Evolutionary conservation across 2,113 vertebrate genomes (phyloP), one percentile per base, ranked within the genome.

Genomic region (Limnothrissa miodon): DNA sequence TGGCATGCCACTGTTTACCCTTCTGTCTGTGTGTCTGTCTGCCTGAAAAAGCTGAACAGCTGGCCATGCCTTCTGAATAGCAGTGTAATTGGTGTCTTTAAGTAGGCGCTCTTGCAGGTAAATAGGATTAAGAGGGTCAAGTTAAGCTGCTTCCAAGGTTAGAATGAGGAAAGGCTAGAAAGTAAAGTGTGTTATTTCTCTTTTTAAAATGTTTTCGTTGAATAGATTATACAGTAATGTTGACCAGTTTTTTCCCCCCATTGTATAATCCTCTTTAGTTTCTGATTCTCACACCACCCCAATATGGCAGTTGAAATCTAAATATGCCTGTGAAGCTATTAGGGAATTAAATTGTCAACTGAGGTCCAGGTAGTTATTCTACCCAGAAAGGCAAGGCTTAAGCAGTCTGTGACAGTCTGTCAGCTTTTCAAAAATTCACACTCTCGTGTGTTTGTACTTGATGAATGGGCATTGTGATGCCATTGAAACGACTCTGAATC

Each of bases 131-230:
- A 86, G 88, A 91, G 90, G 90, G 80, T 87, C 87, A 87, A 82
- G 81, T 83, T 95, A 94, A 95, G 93, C 91, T 85, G 91, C 93
- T 94, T 95, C 91, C 88, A 90, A 87, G 90, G 90, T 91, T 91
- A 84, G 66, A 33, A 74, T 17, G 66, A 11, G 29, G 2, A 13
- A 74, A 17, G 36, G 33, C 33, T 66, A 66, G 59, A 29, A 74
- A 36, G 66, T 74, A 74, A 15, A 36, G 66, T 13, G 62, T 36
- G 66, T 33, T 74, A 13, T 36, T 74, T 15, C 29, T 39, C 19
- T 0, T 36, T 70, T 2, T 10, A 13, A 33, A 15, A 0, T 11
- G 66, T 3, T 74, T 74, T 74, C 15, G 0, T 74, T 74, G 9
- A 39, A 74, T 74, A 36, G 10, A 17, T 74, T 33, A 15, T 74